These are phyloP conservation scores for Pteropus alecto DNA, from an alignment of 2,113 vertebrate genomes.

Conservation along the genomic window DNA sequence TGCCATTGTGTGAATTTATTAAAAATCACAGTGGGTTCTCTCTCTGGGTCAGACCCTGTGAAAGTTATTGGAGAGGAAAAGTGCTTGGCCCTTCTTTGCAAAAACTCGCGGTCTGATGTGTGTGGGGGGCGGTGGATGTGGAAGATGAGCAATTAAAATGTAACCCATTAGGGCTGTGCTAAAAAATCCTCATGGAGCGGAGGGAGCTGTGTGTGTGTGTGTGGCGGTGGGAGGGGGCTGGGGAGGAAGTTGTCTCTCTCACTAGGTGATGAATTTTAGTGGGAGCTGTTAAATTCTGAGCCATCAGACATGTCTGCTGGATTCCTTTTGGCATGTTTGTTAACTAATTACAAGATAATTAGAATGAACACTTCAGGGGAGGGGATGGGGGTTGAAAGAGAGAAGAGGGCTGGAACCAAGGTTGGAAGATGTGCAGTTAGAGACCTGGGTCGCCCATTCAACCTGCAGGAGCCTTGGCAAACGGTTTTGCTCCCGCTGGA, in stretches of 20 bases:
- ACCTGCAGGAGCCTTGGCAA: neutral
- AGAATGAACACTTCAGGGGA: neutral
- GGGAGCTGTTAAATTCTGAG: neutral
- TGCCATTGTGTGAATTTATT: neutral
- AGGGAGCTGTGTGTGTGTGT: too few species aligned
- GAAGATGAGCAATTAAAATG: neutral
- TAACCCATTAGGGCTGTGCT: neutral
- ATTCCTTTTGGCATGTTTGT: neutral
- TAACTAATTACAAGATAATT: neutral
- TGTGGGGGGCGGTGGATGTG: neutral
- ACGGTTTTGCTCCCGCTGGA: too few species aligned
- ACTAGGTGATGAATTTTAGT: neutral
- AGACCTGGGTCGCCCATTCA: neutral
- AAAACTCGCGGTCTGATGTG: neutral
- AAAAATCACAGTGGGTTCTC: rapidly evolving
- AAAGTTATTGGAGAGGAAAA: neutral
- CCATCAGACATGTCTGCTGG: neutral
- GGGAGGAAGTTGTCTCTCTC: too few species aligned
- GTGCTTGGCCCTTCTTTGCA: neutral
- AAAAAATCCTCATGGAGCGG: neutral
- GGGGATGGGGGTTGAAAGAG: neutral
- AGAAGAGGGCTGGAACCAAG: neutral
- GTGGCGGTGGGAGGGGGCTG: rapidly evolving
- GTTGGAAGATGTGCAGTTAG: neutral
- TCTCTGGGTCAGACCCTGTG: neutral